A percentile compares a stretch with the other conserved stretches of the same genome.
Evolutionary conservation across 1,140 invertebrate species (phyloP).

Genomic region (Cyphomyrmex costatus): DNA sequence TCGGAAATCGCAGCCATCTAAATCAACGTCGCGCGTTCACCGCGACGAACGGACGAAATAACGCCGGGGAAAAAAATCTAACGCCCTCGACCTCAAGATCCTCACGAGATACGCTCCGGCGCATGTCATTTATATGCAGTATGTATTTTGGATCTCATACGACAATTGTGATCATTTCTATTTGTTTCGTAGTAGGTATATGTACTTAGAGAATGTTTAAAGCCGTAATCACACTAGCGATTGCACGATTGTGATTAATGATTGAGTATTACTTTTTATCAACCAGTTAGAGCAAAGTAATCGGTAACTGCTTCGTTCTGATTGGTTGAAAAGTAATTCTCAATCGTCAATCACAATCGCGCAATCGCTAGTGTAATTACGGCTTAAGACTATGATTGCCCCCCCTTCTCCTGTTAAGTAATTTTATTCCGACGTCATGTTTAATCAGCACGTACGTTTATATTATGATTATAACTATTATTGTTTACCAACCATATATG

Average conservation of each 20-base stretch:
- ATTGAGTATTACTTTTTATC: too few relatives aligned
- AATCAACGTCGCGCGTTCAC: slow-evolving; percentile 80
- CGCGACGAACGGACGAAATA: slow-evolving; percentile 72
- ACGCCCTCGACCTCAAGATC: slow-evolving; percentile 36
- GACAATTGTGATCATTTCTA: neutral
- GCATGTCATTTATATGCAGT: neutral
- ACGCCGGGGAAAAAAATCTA: neutral
- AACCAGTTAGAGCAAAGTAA: too few relatives aligned
- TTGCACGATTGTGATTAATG: too few relatives aligned
- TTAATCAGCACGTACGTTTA: neutral
- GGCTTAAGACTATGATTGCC: neutral
- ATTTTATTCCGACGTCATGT: neutral
- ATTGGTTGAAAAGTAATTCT: too few relatives aligned
- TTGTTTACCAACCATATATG: too few relatives aligned
- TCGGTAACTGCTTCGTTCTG: too few relatives aligned
- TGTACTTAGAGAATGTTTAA: neutral
- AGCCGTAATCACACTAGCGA: too few relatives aligned
- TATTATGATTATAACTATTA: too few relatives aligned
- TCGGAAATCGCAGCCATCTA: slow-evolving; percentile 82
- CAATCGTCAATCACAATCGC: too few relatives aligned
- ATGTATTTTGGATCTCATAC: neutral
- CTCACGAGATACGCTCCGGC: slow-evolving; percentile 15
- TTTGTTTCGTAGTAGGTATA: neutral
- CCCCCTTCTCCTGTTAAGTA: neutral
- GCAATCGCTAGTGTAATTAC: too few relatives aligned